Evolutionary conservation across 2,888 invertebrate species (phyloP), one percentile per base, ranked within the genome.

Genomic region (Oligia latruncula): DNA sequence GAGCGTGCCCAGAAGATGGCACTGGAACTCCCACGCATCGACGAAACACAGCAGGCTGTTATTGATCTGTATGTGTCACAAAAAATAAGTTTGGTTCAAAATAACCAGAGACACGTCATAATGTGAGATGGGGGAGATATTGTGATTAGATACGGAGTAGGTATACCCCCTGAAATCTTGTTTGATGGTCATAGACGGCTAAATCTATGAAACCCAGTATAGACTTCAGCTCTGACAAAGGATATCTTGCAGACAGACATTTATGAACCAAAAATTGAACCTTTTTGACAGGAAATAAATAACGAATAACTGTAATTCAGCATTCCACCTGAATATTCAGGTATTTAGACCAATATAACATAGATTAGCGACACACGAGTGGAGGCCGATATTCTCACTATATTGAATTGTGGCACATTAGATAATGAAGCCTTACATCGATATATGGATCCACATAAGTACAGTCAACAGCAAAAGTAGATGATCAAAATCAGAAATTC

Each of bases 371-470:
- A 65, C 23, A 75, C 64, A 74, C 58, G 55, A 62, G 11, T 71
- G 43, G 67, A 80, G 70, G 58, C 49, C 62, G 74, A 46, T 80
- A 85, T 86, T 88, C 73, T 68, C 83, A 71, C 68, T 75, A 86
- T 82, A 88, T 85, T 83, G 80, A 86, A 85, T 86, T 81, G 88
- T 82, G 77, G 78, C 1, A 58, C 87, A 90, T 91, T 91, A 86
- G 87, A 88, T 83, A 90, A 86, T 82, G 94, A 94, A 94, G 91
- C 94, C 94, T 0, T 92, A 93, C 77, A 77, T 66, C 78, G 78
- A 85, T 83, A 43, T 90, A 90, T 29, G 29, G 29, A 29, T 90
- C 90, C 89, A 77, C 78, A 78, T 85, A 81, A 73, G 84, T 81
- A 29, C 29, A 0, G n/a, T n/a, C n/a, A n/a, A n/a, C n/a, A n/a